Percentiles rank a stretch among this genome's conserved stretches.
These are phyloP conservation scores for Lagopus muta DNA, from an alignment of 2,113 vertebrate genomes.

Conservation along the genomic window DNA sequence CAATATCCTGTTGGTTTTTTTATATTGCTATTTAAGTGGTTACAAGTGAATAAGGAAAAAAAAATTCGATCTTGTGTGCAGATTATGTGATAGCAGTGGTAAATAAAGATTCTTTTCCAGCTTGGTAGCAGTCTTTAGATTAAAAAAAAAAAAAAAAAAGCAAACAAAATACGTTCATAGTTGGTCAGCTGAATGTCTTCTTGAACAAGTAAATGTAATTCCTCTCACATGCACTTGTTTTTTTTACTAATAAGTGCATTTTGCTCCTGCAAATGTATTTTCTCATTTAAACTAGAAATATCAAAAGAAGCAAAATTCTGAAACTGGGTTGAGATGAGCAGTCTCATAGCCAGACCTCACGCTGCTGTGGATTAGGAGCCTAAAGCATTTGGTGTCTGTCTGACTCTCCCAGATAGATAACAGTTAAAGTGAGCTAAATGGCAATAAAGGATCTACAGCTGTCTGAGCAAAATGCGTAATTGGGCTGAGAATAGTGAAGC, in stretches of 20 bases:
- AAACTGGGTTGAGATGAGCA: neutral
- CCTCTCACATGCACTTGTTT: neutral
- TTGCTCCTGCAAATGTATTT: neutral
- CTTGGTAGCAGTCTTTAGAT: neutral
- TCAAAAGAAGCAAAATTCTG: neutral
- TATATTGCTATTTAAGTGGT: neutral
- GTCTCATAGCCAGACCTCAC: neutral
- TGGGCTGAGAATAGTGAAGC: neutral
- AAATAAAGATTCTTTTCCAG: neutral
- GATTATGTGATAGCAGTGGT: neutral
- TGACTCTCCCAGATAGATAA: neutral
- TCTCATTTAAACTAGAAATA: neutral
- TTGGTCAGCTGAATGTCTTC: neutral
- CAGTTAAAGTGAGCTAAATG: neutral
- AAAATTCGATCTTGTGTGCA: neutral
- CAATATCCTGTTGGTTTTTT: constrained; percentile 7
- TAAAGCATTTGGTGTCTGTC: neutral
- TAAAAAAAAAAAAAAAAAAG: neutral
- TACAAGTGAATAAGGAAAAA: constrained; percentile 5
- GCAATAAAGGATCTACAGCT: neutral
- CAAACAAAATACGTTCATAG: too few relatives aligned
- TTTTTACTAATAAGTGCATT: neutral
- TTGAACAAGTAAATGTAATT: neutral
- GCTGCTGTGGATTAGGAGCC: neutral
- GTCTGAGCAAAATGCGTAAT: neutral